Conservation (phyloP, 2,113 vertebrate species). For the Hymenochirus boettgeri region DNA sequence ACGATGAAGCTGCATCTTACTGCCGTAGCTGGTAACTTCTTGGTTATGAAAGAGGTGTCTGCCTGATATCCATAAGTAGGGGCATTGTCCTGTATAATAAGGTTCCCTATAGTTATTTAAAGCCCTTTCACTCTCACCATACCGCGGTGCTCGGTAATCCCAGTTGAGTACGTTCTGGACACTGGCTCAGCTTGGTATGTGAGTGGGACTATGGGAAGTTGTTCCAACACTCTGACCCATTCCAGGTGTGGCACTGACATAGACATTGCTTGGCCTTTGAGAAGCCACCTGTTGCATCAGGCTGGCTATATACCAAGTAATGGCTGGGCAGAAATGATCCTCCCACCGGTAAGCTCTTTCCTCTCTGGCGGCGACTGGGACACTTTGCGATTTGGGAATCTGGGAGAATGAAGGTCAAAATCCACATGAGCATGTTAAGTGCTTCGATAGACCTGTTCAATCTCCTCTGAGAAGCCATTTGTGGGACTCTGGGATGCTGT, state of each 20-base stretch:
- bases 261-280: slow-evolving; percentile 52
- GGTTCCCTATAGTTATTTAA: slow-evolving; percentile 8
- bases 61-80: slow-evolving; percentile 59
- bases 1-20: slow-evolving; percentile 44
- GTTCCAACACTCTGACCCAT: slow-evolving; percentile 4
- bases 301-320: slow-evolving; percentile 52
- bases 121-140: slow-evolving; percentile 37
- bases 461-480: slow-evolving; percentile 80
- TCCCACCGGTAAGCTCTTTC: slow-evolving; percentile 56
- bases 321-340: slow-evolving; percentile 73
- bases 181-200: not conserved
- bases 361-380: slow-evolving; percentile 60
- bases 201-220: not conserved
- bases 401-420: slow-evolving; percentile 63
- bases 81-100: slow-evolving; percentile 34
- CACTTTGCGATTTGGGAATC: slow-evolving; percentile 83
- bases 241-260: slow-evolving; percentile 42
- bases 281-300: slow-evolving; percentile 59
- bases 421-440: slow-evolving; percentile 90
- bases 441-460: slow-evolving; percentile 94
- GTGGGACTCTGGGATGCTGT: slow-evolving; percentile 83
- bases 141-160: slow-evolving; percentile 11
- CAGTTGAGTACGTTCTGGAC: slow-evolving; percentile 11
- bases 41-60: slow-evolving; percentile 17
- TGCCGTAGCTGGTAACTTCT: slow-evolving; percentile 62